Percentiles rank a stretch among this genome's conserved stretches.
These are phyloP conservation scores for Panorpa germanica DNA, from an alignment of 2,888 invertebrate species.

Conservation along the genomic window DNA sequence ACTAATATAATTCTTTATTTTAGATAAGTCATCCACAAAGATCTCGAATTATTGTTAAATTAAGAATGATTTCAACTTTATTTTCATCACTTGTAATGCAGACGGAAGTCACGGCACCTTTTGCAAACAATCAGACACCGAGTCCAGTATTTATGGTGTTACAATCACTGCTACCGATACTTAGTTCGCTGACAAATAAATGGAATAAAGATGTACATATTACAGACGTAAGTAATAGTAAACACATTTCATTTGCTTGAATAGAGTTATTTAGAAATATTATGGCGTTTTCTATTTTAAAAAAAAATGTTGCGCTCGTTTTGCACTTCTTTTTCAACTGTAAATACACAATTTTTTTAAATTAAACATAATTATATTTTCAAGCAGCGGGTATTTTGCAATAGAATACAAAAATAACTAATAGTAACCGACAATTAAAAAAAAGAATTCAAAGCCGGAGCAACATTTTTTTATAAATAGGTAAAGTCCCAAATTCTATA, in stretches of 20 bases:
- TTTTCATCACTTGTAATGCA: slow-evolving; percentile 37
- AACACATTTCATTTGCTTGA: too few species aligned
- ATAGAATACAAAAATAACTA: too few species aligned
- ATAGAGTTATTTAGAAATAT: too few species aligned
- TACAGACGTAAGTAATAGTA: slow-evolving; percentile 35
- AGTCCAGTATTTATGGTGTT: slow-evolving; percentile 38
- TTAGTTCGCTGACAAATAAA: slow-evolving; percentile 34
- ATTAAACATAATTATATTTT: too few species aligned
- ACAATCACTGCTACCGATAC: slow-evolving; percentile 40
- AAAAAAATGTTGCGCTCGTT: too few species aligned
- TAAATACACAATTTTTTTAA: too few species aligned
- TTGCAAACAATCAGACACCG: slow-evolving; percentile 14
- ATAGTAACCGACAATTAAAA: too few species aligned
- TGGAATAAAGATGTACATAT: slow-evolving; percentile 43
- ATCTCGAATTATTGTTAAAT: slow-evolving; percentile 33
- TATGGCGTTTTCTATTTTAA: too few species aligned
- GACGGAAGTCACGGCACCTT: slow-evolving; percentile 18
- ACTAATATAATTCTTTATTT: slow-evolving; percentile 13
- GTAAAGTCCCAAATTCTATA: slow-evolving; percentile 16
- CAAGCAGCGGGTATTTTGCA: too few species aligned
- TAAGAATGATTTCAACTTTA: slow-evolving; percentile 49
- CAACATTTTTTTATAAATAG: too few species aligned
- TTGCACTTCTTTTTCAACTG: too few species aligned
- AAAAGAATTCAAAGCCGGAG: too few species aligned
- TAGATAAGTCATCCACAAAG: slow-evolving; percentile 29